Percentiles rank a stretch among this genome's conserved stretches.
Evolutionary conservation across 2,797 vertebrate species (phyloP).

Genomic region (Pseudopleuronectes americanus): DNA sequence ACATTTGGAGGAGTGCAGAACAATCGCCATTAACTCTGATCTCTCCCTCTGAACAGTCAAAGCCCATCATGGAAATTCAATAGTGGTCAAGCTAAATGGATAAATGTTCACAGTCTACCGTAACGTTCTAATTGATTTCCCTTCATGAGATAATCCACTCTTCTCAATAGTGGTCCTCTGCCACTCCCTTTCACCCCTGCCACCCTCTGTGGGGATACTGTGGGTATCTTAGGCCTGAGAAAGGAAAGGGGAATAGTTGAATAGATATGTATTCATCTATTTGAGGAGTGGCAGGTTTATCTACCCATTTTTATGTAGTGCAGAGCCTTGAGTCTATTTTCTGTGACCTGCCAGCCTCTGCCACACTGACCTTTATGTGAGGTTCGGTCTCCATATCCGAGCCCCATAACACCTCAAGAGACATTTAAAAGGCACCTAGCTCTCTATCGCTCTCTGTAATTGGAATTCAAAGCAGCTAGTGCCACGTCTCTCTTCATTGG

Average conservation of each 20-base stretch:
- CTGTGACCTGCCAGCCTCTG: slow-evolving; percentile 84
- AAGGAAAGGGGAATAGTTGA: slow-evolving; percentile 82
- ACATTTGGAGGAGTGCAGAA: slow-evolving; percentile 97
- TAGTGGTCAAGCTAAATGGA: slow-evolving; percentile 98
- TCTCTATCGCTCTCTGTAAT: slow-evolving; percentile 81
- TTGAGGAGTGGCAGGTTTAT: slow-evolving; percentile 84
- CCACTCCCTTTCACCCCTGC: slow-evolving; percentile 90
- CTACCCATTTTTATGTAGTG: slow-evolving; percentile 79
- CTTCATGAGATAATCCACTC: slow-evolving; percentile 97
- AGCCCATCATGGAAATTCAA: slow-evolving; percentile 99
- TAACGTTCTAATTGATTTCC: slow-evolving; percentile 99
- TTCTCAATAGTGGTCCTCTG: slow-evolving; percentile 86
- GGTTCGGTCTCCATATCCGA: slow-evolving; percentile 56
- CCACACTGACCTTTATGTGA: slow-evolving; percentile 87
- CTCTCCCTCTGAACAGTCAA: slow-evolving; percentile 91
- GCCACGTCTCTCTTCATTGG: slow-evolving; percentile 89
- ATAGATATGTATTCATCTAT: slow-evolving; percentile 88
- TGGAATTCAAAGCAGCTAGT: slow-evolving; percentile 91
- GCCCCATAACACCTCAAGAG: slow-evolving; percentile 79
- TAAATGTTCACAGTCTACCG: slow-evolving; percentile 97
- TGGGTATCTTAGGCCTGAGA: slow-evolving; percentile 73
- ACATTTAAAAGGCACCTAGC: slow-evolving; percentile 85
- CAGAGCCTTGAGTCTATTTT: slow-evolving; percentile 85
- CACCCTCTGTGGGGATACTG: slow-evolving; percentile 83
- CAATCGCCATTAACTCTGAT: slow-evolving; percentile 98